A percentile compares a stretch with the other conserved stretches of the same genome.
These are phyloP conservation scores for Ictalurus furcatus DNA, from an alignment of 2,113 vertebrate genomes.

Conservation along the genomic window DNA sequence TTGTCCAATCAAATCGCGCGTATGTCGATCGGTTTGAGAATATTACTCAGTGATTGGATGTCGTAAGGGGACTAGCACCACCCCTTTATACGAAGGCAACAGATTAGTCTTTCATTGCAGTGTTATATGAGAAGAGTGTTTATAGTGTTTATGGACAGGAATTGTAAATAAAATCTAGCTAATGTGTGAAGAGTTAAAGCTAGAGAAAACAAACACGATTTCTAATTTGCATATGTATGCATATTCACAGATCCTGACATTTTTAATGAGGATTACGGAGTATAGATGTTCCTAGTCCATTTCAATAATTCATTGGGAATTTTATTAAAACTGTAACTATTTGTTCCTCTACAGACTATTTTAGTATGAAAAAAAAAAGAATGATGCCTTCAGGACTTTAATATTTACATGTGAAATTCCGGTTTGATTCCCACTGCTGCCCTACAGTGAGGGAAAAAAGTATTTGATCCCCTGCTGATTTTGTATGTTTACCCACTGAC, in stretches of 20 bases:
- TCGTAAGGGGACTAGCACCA: background rate
- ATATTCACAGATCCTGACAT: no score
- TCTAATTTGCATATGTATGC: no score
- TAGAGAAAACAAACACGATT: no score
- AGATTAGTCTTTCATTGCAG: background rate
- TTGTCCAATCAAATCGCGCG: constrained; percentile 25
- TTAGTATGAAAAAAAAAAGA: background rate
- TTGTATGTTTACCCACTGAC: no score
- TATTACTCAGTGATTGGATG: background rate
- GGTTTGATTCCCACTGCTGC: no score
- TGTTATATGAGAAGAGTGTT: background rate
- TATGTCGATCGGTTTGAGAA: background rate
- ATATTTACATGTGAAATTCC: no score
- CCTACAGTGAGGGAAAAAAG: no score
- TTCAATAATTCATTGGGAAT: no score
- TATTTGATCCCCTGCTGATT: no score
- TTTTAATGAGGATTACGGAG: no score
- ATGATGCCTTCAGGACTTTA: background rate
- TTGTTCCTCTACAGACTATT: background rate
- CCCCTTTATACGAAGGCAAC: background rate
- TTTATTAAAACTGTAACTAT: no score
- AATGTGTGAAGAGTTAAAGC: background rate
- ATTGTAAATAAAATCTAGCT: background rate
- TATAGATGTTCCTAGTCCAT: no score
- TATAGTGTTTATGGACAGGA: background rate